Conservation (phyloP, 2,797 vertebrate species). For the Cossypha dichroa region DNA sequence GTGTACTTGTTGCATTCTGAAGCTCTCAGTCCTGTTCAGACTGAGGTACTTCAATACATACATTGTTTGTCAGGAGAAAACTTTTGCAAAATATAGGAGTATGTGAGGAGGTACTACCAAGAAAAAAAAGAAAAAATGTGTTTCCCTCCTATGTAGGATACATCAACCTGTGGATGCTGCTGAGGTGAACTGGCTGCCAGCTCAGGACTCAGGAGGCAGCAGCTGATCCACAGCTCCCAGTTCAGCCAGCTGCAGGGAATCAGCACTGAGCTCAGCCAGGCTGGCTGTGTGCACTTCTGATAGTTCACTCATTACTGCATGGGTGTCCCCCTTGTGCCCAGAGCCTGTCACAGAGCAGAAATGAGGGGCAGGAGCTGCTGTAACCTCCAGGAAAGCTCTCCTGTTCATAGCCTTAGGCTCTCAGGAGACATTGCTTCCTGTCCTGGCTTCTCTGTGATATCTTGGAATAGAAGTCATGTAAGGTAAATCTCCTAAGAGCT, state of each 20-base stretch:
- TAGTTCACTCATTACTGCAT: background rate
- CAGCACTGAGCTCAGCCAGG: background rate
- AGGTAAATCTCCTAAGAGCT: background rate
- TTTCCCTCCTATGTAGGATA: background rate
- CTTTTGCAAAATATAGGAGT: background rate
- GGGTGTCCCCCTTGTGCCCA: background rate
- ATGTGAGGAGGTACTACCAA: background rate
- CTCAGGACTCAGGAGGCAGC: background rate
- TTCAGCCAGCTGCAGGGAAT: background rate
- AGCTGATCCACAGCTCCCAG: background rate
- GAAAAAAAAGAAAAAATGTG: background rate
- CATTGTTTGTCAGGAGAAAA: background rate
- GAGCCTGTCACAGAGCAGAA: background rate
- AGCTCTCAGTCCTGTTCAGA: background rate
- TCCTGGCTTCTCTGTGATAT: background rate
- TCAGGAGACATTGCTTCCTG: background rate
- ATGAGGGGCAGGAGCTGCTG: background rate
- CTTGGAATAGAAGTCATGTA: background rate
- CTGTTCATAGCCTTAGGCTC: background rate
- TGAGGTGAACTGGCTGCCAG: background rate
- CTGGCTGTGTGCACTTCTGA: background rate
- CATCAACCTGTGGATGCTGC: background rate
- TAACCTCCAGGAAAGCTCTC: background rate
- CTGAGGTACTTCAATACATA: background rate
- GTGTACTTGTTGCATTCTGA: background rate